Conservation (phyloP, 2,797 vertebrate genomes). For the Galago senegalensis region DNA sequence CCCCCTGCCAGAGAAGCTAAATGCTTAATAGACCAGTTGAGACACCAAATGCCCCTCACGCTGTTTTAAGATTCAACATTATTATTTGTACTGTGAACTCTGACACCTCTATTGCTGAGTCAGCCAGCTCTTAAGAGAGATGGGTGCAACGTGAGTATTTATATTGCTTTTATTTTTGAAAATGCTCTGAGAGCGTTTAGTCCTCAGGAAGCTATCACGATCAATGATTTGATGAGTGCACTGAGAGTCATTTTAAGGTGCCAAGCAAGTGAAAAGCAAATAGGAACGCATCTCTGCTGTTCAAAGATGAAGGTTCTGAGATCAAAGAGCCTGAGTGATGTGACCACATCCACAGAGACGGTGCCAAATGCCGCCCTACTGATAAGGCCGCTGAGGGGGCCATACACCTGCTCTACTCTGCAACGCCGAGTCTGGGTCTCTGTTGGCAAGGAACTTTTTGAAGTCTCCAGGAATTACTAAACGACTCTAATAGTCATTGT, state of each 20-base stretch:
- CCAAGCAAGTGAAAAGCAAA: constrained; percentile 63
- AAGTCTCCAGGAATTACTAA: constrained; percentile 52
- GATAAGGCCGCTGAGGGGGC: background rate
- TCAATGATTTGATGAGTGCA: constrained; percentile 48
- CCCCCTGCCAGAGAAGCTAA: background rate
- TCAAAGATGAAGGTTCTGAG: constrained; percentile 46
- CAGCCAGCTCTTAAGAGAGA: background rate
- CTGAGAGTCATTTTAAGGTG: constrained; percentile 30
- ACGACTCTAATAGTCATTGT: background rate
- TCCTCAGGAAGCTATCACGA: constrained; percentile 11
- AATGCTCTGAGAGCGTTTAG: constrained; percentile 4
- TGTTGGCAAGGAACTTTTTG: background rate
- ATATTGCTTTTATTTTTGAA: background rate
- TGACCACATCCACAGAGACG: background rate
- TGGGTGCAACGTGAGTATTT: background rate
- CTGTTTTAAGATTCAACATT: background rate
- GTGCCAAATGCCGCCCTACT: background rate
- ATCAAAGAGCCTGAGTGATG: constrained; percentile 5
- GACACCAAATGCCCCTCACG: background rate
- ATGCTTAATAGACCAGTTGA: fast-evolving
- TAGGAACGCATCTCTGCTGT: background rate
- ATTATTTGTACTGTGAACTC: background rate
- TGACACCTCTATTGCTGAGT: fast-evolving
- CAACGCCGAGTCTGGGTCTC: fast-evolving
- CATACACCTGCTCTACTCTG: background rate